Evolutionary conservation across 2,113 vertebrate genomes (phyloP).

Genomic region (Marcusenius ussheri): DNA sequence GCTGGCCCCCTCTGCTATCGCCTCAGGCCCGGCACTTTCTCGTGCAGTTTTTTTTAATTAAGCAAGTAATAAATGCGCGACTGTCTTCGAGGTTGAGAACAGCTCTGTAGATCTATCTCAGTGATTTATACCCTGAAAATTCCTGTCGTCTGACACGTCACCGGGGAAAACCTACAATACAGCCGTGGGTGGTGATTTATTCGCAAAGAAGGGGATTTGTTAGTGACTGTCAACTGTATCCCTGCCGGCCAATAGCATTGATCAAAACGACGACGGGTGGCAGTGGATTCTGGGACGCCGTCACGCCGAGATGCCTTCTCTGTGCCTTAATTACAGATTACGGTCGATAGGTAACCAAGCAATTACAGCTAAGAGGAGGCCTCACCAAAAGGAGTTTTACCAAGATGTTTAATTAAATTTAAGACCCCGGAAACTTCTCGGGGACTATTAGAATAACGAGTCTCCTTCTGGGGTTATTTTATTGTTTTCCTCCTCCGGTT

Average conservation of each 20-base stretch:
- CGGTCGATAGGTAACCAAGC: not conserved
- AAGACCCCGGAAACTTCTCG: not conserved
- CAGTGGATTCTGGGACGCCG: not conserved
- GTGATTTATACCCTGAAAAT: not conserved
- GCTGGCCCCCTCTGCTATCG: not conserved
- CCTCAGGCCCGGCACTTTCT: not conserved
- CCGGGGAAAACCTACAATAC: not conserved
- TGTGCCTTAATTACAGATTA: constrained; percentile 7
- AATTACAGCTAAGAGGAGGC: not conserved
- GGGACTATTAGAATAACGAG: not conserved
- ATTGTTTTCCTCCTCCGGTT: not conserved
- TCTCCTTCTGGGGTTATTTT: not conserved
- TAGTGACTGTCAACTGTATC: not conserved
- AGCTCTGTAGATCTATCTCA: not conserved
- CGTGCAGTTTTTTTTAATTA: not conserved
- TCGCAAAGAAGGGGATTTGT: not conserved
- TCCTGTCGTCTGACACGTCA: not conserved
- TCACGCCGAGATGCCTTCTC: not conserved
- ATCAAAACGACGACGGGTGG: not conserved
- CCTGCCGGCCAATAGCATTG: not conserved
- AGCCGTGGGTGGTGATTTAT: not conserved
- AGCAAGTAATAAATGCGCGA: too few relatives aligned
- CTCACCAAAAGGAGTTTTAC: not conserved
- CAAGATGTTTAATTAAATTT: not conserved
- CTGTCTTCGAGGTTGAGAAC: not conserved